Evolutionary conservation across 2,797 vertebrate genomes (phyloP), one percentile per base, ranked within the genome.

Genomic region (Tarsius wallacei): DNA sequence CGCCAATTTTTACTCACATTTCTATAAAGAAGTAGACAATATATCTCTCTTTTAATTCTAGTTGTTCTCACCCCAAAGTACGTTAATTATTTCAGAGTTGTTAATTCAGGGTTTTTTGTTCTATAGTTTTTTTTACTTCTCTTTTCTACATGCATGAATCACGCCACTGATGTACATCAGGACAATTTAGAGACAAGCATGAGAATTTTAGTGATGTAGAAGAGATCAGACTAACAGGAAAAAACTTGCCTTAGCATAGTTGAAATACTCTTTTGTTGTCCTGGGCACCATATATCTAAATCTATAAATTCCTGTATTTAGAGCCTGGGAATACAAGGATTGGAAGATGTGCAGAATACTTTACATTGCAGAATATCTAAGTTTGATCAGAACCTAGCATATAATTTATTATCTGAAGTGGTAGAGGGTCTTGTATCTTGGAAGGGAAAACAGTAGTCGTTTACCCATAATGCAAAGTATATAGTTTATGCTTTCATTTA

Each of bases 181-280:
- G 83, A 74, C 63, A 94, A 57, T 42, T 61, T 85, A 83, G 47
- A 95, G 33, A 92, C 33, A 93, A 31, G 77, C n/a, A 8, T 70
- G 51, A 77, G 42, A 42, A 42, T 76, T 96, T 93, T 61, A 87
- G 36, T 84, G 80, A 84, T 93, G 71, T 36, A 87, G 47, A 71
- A 47, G 31, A 86, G 7, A 71, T 49, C 19, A 87, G 80, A 76
- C 71, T 91, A 93, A 96, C 90, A 96, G 87, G 95, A 91, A 95
- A 91, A 76, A 55, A 90, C 94, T 97, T 94, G 84, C 31, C 84
- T 88, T 93, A 80, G 80, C 51, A 81, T 87, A 93, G 42, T n/a
- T 93, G 63, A 87, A 95, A 97, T 49, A 21, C 24, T 96, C 31
- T 73, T 28, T 82, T 87, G 26, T 95, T 91, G 87, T 87, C 84